Conservation (phyloP, 1,140 invertebrate genomes). For the Trichonephila inaurata region DNA sequence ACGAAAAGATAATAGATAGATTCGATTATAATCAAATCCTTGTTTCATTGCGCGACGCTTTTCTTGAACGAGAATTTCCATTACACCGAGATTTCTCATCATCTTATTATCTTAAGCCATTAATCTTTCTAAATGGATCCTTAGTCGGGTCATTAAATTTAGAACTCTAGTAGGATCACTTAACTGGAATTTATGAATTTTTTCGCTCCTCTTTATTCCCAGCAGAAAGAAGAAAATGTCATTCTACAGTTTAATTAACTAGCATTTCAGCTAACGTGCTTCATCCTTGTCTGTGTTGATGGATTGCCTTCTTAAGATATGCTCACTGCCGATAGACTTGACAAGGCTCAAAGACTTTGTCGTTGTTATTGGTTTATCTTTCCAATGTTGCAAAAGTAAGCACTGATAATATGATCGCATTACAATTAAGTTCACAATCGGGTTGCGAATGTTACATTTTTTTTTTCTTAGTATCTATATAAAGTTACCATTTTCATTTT, state of each 20-base stretch:
- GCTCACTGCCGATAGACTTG: not conserved
- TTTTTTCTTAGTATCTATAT: too few relatives aligned
- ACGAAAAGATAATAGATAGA: not conserved
- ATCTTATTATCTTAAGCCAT: conserved; percentile 55
- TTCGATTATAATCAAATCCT: conserved; percentile 26
- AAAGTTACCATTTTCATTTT: too few relatives aligned
- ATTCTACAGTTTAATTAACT: conserved; percentile 33
- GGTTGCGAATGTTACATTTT: too few relatives aligned
- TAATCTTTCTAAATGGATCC: conserved; percentile 62
- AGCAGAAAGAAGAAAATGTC: conserved; percentile 19
- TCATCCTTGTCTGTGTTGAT: conserved; percentile 15
- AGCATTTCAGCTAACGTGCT: conserved; percentile 3
- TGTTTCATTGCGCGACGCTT: not conserved
- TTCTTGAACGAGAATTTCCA: conserved; percentile 12
- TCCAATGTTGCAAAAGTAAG: not conserved
- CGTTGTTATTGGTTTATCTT: not conserved
- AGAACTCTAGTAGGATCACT: conserved; percentile 47
- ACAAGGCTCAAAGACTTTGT: not conserved
- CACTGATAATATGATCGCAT: too few relatives aligned
- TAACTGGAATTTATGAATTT: conserved; percentile 54
- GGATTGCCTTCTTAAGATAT: not conserved
- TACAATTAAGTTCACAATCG: too few relatives aligned
- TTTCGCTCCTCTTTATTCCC: not conserved
- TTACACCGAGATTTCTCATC: conserved; percentile 46
- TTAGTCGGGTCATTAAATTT: conserved; percentile 65